Percentiles rank a stretch among this genome's conserved stretches.
Conservation (phyloP, 2,113 vertebrate genomes). For the Semicossyphus pulcher region DNA sequence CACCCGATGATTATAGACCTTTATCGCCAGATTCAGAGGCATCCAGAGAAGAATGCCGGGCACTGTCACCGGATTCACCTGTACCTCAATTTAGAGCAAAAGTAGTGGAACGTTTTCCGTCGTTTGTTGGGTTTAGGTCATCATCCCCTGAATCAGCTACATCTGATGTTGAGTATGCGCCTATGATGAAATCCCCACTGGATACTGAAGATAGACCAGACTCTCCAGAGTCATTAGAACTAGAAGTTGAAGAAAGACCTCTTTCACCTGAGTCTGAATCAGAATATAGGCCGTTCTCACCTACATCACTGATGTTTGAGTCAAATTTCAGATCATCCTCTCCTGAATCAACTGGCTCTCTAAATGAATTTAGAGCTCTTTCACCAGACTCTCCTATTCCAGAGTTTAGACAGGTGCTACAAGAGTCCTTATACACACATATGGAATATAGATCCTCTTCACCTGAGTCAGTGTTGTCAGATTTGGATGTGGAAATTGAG, state of each 20-base stretch:
- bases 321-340: constrained; percentile 49
- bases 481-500: constrained; percentile 14
- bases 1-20: constrained; percentile 23
- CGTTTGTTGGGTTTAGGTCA: constrained; percentile 50
- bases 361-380: constrained; percentile 33
- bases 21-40: constrained; percentile 42
- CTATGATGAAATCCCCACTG: constrained; percentile 3
- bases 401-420: constrained; percentile 21
- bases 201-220: constrained; percentile 13
- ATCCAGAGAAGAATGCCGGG: constrained; percentile 16
- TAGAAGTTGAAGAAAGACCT: constrained; percentile 30
- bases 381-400: constrained; percentile 58
- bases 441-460: constrained; percentile 31
- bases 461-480: constrained; percentile 46
- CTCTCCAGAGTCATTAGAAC: constrained; percentile 25
- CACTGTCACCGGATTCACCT: constrained; percentile 55
- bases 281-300: constrained; percentile 44
- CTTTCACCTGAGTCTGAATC: constrained; percentile 42
- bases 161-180: constrained; percentile 43
- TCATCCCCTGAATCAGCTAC: constrained; percentile 22
- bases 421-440: background rate
- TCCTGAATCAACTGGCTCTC: constrained; percentile 53
- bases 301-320: constrained; percentile 30
- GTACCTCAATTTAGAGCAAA: constrained; percentile 18
- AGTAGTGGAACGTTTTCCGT: constrained; percentile 33